Percentiles rank a stretch among this genome's conserved stretches.
These are phyloP conservation scores for Saimiri boliviensis DNA, from an alignment of 2,113 vertebrate genomes.

Conservation along the genomic window DNA sequence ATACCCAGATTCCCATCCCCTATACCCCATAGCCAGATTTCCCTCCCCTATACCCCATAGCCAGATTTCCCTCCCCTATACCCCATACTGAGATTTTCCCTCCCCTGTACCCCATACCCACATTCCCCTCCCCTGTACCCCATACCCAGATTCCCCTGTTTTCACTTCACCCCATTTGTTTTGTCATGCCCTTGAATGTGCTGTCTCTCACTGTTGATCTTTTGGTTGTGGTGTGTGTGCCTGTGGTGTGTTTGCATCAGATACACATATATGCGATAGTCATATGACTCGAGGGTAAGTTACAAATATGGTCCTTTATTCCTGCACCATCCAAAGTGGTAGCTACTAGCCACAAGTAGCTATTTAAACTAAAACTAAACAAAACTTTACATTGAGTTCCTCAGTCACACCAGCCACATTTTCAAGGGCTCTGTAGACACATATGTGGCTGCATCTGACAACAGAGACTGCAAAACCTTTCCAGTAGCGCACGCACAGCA, in stretches of 20 bases:
- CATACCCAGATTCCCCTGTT: background rate
- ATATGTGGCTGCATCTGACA: too few relatives aligned
- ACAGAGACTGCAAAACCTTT: background rate
- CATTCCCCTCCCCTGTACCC: background rate
- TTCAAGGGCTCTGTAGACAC: background rate
- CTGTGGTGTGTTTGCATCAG: rapidly evolving
- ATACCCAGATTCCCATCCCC: background rate
- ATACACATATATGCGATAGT: background rate
- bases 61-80: background rate
- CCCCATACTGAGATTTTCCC: too few relatives aligned
- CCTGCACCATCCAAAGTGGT: background rate
- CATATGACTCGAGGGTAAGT: background rate
- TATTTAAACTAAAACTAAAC: background rate
- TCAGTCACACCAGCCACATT: background rate
- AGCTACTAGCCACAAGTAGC: background rate
- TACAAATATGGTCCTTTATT: background rate
- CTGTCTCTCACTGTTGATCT: too few relatives aligned
- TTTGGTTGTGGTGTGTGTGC: background rate
- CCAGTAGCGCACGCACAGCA: rapidly evolving
- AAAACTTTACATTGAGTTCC: background rate
- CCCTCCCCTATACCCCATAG: background rate
- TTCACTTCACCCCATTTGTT: background rate
- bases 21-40: too few relatives aligned
- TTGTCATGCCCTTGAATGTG: rapidly evolving
- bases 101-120: background rate